Conservation (phyloP, 2,797 vertebrate genomes). For the Falco peregrinus region DNA sequence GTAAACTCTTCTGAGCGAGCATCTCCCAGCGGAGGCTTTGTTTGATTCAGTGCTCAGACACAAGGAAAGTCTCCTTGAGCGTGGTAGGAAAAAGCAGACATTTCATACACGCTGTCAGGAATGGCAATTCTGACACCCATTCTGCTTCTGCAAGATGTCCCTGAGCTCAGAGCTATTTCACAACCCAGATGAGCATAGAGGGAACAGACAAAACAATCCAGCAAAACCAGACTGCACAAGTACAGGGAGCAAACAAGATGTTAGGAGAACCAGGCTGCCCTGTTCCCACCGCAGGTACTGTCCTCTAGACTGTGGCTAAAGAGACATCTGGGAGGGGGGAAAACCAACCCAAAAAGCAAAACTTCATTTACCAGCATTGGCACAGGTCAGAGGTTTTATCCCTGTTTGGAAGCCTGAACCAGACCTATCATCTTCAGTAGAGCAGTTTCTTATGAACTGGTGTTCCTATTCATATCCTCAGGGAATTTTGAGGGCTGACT, state of each 20-base stretch:
- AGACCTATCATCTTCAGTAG: not conserved
- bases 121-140: not conserved
- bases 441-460: not conserved
- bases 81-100: not conserved
- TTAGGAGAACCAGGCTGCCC: not conserved
- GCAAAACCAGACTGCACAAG: not conserved
- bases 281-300: not conserved
- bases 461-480: not conserved
- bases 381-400: not conserved
- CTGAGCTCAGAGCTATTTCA: not conserved
- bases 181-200: not conserved
- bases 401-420: not conserved
- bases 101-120: not conserved
- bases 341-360: not conserved
- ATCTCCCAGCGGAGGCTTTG: not conserved
- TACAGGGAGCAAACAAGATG: not conserved
- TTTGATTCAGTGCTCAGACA: not conserved
- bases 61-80: not conserved
- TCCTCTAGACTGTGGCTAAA: not conserved
- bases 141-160: not conserved
- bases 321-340: not conserved
- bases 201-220: slow-evolving; percentile 9
- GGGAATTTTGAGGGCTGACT: not conserved
- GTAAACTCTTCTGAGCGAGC: accelerated
- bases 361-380: not conserved